Conservation (phyloP, 2,113 vertebrate genomes). For the Microtus montanus region DNA sequence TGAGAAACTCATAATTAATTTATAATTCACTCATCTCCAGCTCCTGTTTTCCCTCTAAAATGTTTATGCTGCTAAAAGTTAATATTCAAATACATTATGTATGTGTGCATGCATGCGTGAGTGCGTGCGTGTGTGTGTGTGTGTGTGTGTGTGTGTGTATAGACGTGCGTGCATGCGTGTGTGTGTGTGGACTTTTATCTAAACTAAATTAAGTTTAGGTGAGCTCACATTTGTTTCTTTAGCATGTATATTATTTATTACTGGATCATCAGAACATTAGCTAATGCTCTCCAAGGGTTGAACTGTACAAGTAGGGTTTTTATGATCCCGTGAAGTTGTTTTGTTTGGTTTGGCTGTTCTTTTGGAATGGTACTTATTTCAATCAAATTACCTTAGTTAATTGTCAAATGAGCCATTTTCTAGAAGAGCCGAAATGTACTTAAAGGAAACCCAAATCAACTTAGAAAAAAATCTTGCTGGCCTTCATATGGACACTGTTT, state of each 20-base stretch:
- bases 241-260: constrained; percentile 52
- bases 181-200: constrained; percentile 54
- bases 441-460: constrained; percentile 63
- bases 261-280: constrained; percentile 62
- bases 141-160: too few species aligned
- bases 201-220: constrained; percentile 70
- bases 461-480: constrained; percentile 55
- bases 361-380: constrained; percentile 66
- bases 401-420: constrained; percentile 57
- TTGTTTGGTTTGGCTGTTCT: constrained; percentile 33
- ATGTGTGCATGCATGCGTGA: not conserved
- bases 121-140: too few species aligned
- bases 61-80: constrained; percentile 69
- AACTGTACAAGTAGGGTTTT: not conserved
- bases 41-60: constrained; percentile 62
- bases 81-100: constrained; percentile 52
- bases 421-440: constrained; percentile 59
- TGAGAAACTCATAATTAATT: constrained; percentile 67
- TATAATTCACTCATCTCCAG: constrained; percentile 65
- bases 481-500: constrained; percentile 65
- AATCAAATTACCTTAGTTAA: constrained; percentile 49
- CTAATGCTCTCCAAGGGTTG: constrained; percentile 57
- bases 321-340: constrained; percentile 29
- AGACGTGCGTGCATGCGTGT: too few species aligned
- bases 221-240: constrained; percentile 66